These are phyloP conservation scores for Alces alces DNA, from an alignment of 2,113 vertebrate genomes.

Conservation along the genomic window DNA sequence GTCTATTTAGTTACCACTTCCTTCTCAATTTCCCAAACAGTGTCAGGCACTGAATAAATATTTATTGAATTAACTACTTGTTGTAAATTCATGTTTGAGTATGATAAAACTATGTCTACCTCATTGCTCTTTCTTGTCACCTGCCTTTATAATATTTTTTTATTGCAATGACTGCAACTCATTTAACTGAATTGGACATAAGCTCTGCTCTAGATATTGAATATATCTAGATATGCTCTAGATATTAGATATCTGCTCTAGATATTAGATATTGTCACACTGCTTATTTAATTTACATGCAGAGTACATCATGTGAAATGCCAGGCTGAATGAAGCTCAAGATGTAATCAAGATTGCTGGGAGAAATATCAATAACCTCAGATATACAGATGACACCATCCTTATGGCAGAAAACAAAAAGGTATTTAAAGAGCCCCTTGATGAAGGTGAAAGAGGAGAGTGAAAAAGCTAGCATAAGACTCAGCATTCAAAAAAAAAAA, in stretches of 20 bases:
- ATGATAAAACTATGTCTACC: background rate
- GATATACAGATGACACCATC: background rate
- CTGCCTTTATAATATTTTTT: background rate
- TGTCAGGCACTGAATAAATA: background rate
- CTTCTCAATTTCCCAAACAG: background rate
- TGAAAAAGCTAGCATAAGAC: background rate
- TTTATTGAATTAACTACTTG: background rate
- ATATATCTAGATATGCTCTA: background rate
- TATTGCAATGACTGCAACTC: background rate
- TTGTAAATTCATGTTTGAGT: background rate
- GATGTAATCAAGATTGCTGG: background rate
- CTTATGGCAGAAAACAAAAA: fast-evolving
- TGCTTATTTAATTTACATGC: background rate
- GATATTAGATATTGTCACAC: background rate
- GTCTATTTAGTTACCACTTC: background rate
- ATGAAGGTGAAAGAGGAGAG: background rate
- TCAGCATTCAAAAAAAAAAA: background rate
- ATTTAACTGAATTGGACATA: background rate
- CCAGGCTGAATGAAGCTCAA: background rate
- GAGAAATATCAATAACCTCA: background rate
- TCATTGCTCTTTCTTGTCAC: background rate
- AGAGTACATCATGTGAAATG: background rate
- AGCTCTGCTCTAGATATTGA: background rate
- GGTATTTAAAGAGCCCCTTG: background rate
- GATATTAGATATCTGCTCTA: background rate